Base-by-base conservation (phyloP, 1,140 invertebrate genomes). In the Drosophila azteca region DNA sequence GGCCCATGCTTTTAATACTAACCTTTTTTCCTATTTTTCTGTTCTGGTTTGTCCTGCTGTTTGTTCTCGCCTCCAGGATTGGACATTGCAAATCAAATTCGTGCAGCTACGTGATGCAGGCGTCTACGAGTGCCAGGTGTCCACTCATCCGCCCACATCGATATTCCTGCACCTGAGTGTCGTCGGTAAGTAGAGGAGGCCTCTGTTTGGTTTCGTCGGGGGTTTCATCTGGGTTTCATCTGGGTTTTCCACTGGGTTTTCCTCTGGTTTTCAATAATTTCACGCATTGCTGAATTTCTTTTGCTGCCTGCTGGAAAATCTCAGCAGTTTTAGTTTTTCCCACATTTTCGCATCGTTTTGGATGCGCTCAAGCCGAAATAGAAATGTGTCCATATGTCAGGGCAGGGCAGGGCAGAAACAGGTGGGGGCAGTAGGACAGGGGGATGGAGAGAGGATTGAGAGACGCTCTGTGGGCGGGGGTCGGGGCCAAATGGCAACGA, bases 71-170 rank as follows among this genome's bases (percentile, higher is more conserved):
- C 39, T 41, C 4, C 93, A 96, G 94, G 96, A 97, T 91, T 97
- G 96, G 96, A 96, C 95, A 35, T 92, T 97, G 57, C 95, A 96
- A 93, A 95, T 97, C 77, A 95, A 95, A 90, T 96, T 94, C 92
- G 96, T 97, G 29, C 96, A 96, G 87, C 94, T 94, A 74, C 93
- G 95, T 63, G 97, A 98, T 91, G 95, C 95, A 15, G 96, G 96
- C 29, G 92, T 92, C 68, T 97, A 97, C 92, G 96, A 97, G 92
- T 97, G 96, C 92, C 96, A 97, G 93, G 95, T 97, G 13, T 97
- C 96, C 26, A 96, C 96, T 24, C 96, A 97, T 93, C 96, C 96
- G 51, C 96, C 96, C 60, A 95, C 95, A 17, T 96, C 95, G 92
- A 96, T 96, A 93, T 97, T 96, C 92, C 92, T 97, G 54, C 94